Percentiles rank a stretch among this genome's conserved stretches.
These are phyloP conservation scores for Cordilura impudica DNA, from an alignment of 2,888 invertebrate genomes.

Conservation along the genomic window DNA sequence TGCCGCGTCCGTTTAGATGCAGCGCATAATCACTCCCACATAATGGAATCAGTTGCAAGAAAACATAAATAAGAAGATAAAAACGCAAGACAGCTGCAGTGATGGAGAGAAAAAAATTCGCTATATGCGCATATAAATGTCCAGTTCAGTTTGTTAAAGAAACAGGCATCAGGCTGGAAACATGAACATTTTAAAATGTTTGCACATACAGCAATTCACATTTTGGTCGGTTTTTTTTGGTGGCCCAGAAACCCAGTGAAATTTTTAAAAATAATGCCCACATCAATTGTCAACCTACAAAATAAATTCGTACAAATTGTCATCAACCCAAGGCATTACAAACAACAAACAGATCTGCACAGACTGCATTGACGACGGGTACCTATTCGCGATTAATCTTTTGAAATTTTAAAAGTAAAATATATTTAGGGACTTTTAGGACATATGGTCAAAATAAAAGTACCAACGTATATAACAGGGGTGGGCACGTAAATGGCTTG, in stretches of 20 bases:
- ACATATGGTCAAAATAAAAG: too few relatives aligned
- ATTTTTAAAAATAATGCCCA: slow-evolving; percentile 58
- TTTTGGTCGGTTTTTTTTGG: slow-evolving; percentile 31
- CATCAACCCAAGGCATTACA: neutral
- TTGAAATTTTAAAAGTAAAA: too few relatives aligned
- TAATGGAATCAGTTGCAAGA: neutral
- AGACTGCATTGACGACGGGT: neutral
- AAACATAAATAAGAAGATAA: neutral
- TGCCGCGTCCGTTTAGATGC: neutral
- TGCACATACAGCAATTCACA: slow-evolving; percentile 5
- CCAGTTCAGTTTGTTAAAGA: slow-evolving; percentile 45
- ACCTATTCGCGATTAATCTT: too few relatives aligned
- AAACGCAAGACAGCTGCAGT: slow-evolving; percentile 25
- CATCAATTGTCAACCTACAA: slow-evolving; percentile 63
- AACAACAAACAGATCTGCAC: neutral
- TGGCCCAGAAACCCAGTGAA: slow-evolving; percentile 67
- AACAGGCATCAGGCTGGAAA: slow-evolving; percentile 47
- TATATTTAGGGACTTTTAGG: too few relatives aligned
- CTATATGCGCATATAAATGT: slow-evolving; percentile 24
- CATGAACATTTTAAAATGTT: slow-evolving; percentile 40
- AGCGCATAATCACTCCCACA: slow-evolving; percentile 60
- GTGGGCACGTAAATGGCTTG: too few relatives aligned
- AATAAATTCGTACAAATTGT: slow-evolving; percentile 14
- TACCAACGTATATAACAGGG: too few relatives aligned
- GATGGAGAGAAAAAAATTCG: neutral